A percentile compares a stretch with the other conserved stretches of the same genome.
Conservation (phyloP, 2,797 vertebrate species). For the Enteromius unitaeniatus region DNA sequence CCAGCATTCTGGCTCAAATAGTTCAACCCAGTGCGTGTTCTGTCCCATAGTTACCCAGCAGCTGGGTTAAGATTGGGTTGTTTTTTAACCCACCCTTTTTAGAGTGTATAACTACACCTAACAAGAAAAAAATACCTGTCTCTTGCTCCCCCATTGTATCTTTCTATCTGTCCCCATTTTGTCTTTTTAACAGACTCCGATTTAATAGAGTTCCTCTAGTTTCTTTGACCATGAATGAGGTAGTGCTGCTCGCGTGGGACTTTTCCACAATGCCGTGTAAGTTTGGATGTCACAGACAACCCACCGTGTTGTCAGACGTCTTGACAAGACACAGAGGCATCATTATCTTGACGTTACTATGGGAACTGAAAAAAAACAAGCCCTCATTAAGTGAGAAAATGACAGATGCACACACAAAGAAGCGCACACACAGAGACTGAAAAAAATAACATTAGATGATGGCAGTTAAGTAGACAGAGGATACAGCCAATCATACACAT, state of each 20-base stretch:
- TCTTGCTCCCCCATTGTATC: neutral
- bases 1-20: too few relatives aligned
- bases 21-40: too few relatives aligned
- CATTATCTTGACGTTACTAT: slow-evolving; percentile 51
- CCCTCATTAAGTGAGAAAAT: slow-evolving; percentile 51
- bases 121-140: neutral
- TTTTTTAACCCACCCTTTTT: too few relatives aligned
- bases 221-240: slow-evolving; percentile 1
- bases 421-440: neutral
- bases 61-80: too few relatives aligned
- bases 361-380: slow-evolving; percentile 54
- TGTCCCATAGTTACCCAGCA: too few relatives aligned
- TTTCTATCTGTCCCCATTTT: slow-evolving; percentile 6
- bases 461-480: slow-evolving; percentile 12
- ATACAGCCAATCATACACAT: slow-evolving; percentile 1
- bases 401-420: slow-evolving; percentile 12
- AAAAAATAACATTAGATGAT: slow-evolving; percentile 37
- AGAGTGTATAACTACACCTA: neutral
- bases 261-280: slow-evolving; percentile 11
- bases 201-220: slow-evolving; percentile 16
- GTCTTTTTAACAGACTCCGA: slow-evolving; percentile 31
- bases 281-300: slow-evolving; percentile 40
- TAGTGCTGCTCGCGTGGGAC: slow-evolving; percentile 7
- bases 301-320: slow-evolving; percentile 11
- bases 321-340: slow-evolving; percentile 47